Percentiles rank a stretch among this genome's conserved stretches.
Conservation (phyloP, 2,113 vertebrate genomes). For the Grammomys dolichurus region DNA sequence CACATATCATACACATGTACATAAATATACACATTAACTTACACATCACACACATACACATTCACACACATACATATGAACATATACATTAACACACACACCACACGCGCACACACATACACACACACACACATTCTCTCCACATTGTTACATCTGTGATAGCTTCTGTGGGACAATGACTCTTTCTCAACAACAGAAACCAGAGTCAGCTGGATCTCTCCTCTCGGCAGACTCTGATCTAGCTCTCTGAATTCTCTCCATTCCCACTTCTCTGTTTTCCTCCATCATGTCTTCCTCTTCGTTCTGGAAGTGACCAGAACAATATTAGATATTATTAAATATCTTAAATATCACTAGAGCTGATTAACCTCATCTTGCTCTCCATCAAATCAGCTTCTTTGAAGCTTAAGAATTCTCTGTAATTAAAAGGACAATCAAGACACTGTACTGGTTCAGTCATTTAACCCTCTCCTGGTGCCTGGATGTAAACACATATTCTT, state of each 20-base stretch:
- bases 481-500: not conserved
- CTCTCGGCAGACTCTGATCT: not conserved
- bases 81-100: too few species aligned
- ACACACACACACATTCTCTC: not conserved
- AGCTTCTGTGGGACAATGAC: not conserved
- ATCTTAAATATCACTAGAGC: not conserved
- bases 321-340: too few species aligned
- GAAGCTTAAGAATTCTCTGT: not conserved
- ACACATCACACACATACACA: not conserved
- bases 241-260: not conserved
- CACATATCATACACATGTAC: too few species aligned
- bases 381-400: not conserved
- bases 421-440: conserved; percentile 1
- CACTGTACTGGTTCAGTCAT: not conserved
- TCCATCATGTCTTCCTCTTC: not conserved
- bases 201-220: not conserved
- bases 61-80: too few species aligned
- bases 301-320: not conserved
- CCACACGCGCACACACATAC: not conserved
- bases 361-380: not conserved
- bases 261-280: not conserved
- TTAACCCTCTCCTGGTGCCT: not conserved
- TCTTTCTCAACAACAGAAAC: not conserved
- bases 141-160: not conserved
- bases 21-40: too few species aligned